These are phyloP conservation scores for Manis javanica DNA, from an alignment of 2,797 vertebrate genomes.

Conservation along the genomic window DNA sequence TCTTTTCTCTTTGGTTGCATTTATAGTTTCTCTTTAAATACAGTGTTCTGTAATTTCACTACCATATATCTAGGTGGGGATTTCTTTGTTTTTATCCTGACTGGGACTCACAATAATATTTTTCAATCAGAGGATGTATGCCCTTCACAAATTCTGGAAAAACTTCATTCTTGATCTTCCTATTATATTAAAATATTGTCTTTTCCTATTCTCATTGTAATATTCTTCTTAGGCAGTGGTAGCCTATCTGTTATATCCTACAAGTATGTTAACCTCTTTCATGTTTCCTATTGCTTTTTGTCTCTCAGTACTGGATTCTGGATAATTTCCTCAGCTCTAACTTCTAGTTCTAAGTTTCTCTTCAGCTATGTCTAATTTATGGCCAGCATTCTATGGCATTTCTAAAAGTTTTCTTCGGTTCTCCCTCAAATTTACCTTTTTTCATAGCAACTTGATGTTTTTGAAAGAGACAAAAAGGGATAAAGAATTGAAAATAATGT, in stretches of 20 bases:
- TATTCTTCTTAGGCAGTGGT: background rate
- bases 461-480: background rate
- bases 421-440: background rate
- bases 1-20: background rate
- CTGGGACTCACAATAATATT: background rate
- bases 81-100: conserved; percentile 17
- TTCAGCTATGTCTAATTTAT: background rate
- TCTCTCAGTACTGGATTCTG: background rate
- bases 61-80: background rate
- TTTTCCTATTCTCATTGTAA: background rate
- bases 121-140: background rate
- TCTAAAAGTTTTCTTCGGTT: background rate
- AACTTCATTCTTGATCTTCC: background rate
- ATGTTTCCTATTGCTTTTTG: background rate
- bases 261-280: background rate
- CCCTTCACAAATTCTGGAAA: background rate
- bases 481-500: background rate
- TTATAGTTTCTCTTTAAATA: background rate
- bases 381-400: background rate
- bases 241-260: background rate
- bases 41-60: background rate
- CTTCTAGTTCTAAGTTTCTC: background rate
- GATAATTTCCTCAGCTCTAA: background rate
- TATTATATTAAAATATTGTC: background rate
- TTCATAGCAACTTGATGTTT: background rate